Evolutionary conservation across 2,888 invertebrate species (phyloP).

Genomic region (Cryptophagus acutangulus): DNA sequence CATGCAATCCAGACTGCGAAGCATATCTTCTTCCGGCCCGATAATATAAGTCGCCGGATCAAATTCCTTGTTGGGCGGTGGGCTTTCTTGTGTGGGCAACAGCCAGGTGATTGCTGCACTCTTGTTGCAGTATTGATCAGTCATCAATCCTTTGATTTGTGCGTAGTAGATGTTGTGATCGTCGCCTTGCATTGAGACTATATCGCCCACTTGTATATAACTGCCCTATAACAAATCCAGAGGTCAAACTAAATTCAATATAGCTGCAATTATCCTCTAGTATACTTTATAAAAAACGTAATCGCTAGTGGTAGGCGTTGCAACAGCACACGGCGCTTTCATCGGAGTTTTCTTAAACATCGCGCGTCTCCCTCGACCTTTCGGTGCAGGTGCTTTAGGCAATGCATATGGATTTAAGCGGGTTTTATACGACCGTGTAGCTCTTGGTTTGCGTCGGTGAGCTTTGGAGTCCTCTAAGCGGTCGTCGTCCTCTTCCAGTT

Average conservation of each 20-base stretch:
- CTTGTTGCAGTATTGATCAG: constrained; percentile 90
- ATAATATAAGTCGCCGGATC: constrained; percentile 86
- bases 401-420: constrained; percentile 46
- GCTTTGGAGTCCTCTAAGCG: constrained; percentile 51
- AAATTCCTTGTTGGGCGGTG: constrained; percentile 71
- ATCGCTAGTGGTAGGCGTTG: constrained; percentile 76
- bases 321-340: constrained; percentile 75
- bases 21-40: constrained; percentile 86
- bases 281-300: constrained; percentile 69
- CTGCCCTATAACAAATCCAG: constrained; percentile 52
- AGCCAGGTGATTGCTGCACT: constrained; percentile 91
- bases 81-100: constrained; percentile 77
- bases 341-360: constrained; percentile 75
- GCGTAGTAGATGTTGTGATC: constrained; percentile 80
- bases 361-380: constrained; percentile 71
- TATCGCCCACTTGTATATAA: constrained; percentile 86
- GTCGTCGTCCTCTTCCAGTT: constrained; percentile 39
- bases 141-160: constrained; percentile 81
- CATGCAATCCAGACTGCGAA: constrained; percentile 79
- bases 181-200: constrained; percentile 77
- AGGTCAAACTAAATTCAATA: constrained; percentile 11
- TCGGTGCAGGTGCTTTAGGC: constrained; percentile 48
- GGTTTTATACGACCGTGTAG: constrained; percentile 51
- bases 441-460: constrained; percentile 57
- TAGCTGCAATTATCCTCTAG: not conserved